Conservation (phyloP, 2,797 vertebrate genomes). For the Anguilla megastoma region DNA sequence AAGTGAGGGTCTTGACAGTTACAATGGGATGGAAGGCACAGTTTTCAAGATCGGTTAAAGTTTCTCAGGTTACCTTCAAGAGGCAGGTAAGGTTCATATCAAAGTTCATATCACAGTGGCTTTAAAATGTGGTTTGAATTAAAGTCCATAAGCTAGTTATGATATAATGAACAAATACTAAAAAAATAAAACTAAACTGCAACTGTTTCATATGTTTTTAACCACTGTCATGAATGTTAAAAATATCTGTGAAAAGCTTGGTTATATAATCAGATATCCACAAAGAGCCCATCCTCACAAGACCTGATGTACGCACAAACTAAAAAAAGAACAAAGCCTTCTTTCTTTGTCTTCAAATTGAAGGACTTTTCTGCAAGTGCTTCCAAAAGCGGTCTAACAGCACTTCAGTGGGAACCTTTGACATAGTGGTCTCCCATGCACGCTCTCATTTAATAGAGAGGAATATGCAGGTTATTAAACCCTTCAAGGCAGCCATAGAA, state of each 20-base stretch:
- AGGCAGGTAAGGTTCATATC: neutral
- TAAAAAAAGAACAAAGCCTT: neutral
- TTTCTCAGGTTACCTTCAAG: neutral
- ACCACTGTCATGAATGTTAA: neutral
- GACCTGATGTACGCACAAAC: no score
- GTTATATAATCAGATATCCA: neutral
- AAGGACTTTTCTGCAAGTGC: neutral
- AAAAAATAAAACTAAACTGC: neutral
- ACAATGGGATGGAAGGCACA: neutral
- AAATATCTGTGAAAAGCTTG: neutral
- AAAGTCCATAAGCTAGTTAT: neutral
- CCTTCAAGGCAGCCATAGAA: neutral
- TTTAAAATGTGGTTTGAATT: neutral
- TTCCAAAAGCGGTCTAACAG: neutral
- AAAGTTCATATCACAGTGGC: neutral
- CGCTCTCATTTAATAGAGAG: neutral
- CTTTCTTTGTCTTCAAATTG: neutral
- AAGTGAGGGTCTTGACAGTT: slow-evolving; percentile 1
- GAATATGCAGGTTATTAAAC: neutral
- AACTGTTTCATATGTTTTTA: neutral
- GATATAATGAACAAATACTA: neutral
- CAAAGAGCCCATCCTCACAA: no score
- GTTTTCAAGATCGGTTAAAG: neutral
- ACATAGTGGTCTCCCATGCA: neutral
- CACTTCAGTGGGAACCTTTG: neutral